Conservation (phyloP, 2,888 invertebrate genomes). For the Xestia ashworthii region DNA sequence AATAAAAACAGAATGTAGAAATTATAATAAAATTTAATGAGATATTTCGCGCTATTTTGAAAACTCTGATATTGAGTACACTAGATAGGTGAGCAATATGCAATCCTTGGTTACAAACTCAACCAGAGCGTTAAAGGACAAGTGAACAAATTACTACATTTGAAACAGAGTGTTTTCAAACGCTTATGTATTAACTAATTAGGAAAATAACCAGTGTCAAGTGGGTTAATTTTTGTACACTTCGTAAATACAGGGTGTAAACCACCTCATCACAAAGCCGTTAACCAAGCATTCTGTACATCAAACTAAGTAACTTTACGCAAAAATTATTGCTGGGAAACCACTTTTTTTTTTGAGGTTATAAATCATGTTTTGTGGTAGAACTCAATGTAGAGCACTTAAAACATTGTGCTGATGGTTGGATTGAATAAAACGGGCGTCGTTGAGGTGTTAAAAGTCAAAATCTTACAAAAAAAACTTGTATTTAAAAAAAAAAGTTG, state of each 20-base stretch:
- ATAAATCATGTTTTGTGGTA: too few species aligned
- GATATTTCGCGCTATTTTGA: constrained; percentile 75
- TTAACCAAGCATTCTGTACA: too few species aligned
- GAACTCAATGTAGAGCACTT: too few species aligned
- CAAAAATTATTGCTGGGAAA: too few species aligned
- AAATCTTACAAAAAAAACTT: too few species aligned
- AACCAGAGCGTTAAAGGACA: constrained; percentile 86
- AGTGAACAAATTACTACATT: constrained; percentile 67
- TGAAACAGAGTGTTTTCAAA: constrained; percentile 64
- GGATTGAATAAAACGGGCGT: too few species aligned
- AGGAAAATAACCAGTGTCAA: constrained; percentile 62
- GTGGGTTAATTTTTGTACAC: constrained; percentile 45
- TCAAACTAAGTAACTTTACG: too few species aligned
- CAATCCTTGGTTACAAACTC: constrained; percentile 81
- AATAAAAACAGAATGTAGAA: constrained; percentile 58
- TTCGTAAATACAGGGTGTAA: constrained; percentile 26
- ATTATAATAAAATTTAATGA: constrained; percentile 68
- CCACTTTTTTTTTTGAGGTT: too few species aligned
- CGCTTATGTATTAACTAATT: constrained; percentile 54
- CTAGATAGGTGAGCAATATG: constrained; percentile 71
- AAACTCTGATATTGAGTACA: constrained; percentile 73
- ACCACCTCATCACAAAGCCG: too few species aligned
- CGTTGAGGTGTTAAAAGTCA: too few species aligned
- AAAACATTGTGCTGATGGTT: too few species aligned
- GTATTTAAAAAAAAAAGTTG: too few species aligned